phyloP scores from a whole-genome alignment of 2,113 vertebrate genomes.

The Maccullochella peelii region DNA sequence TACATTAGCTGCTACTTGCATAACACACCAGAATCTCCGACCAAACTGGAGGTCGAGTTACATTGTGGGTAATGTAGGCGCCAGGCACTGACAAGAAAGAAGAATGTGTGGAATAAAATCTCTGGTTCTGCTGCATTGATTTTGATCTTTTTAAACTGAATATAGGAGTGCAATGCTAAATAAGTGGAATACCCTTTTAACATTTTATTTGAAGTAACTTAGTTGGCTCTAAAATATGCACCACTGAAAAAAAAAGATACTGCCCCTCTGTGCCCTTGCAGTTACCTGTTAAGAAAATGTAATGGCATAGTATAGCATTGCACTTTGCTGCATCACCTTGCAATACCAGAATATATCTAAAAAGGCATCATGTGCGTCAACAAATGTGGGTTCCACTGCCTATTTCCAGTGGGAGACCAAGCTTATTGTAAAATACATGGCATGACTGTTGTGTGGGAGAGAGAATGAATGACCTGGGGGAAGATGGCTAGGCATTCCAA shows the following conservation, averaged over 20 bases:
- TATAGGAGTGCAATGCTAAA: neutral
- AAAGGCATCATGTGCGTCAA: slow-evolving; percentile 28
- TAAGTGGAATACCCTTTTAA: neutral
- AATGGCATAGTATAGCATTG: neutral
- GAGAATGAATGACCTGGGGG: slow-evolving; percentile 69
- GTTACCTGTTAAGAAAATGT: neutral
- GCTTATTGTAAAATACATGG: slow-evolving; percentile 64
- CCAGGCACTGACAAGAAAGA: neutral
- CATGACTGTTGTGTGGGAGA: slow-evolving; percentile 70
- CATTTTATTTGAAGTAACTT: neutral
- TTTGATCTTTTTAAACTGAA: neutral
- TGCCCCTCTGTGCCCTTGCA: neutral
- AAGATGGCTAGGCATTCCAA: slow-evolving; percentile 63
- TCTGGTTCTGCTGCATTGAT: neutral
- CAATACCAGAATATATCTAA: neutral
- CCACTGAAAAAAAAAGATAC: neutral
- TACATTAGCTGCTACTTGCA: neutral
- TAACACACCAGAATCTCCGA: neutral
- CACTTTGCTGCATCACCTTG: slow-evolving; percentile 15
- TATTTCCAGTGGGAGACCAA: slow-evolving; percentile 56
- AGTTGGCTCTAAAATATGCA: neutral
- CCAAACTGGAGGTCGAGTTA: neutral
- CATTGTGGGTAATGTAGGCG: neutral
- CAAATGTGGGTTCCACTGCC: slow-evolving; percentile 4
- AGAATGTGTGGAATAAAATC: neutral